Evolutionary conservation across 1,140 invertebrate species (phyloP).

Genomic region (Drosophila erecta): DNA sequence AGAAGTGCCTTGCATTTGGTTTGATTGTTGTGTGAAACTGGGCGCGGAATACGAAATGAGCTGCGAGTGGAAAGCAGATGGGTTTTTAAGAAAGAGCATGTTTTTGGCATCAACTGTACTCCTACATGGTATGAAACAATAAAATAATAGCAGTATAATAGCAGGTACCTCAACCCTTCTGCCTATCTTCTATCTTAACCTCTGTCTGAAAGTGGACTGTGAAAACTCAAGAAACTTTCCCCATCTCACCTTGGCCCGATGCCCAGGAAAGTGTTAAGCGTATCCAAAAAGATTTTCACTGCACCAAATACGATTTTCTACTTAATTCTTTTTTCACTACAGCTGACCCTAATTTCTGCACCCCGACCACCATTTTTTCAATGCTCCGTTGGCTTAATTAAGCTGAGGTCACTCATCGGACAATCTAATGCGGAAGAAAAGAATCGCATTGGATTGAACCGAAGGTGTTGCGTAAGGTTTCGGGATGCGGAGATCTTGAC

Average conservation of each 20-base stretch:
- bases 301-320: conserved; percentile 49
- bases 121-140: too few species aligned
- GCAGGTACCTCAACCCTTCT: too few species aligned
- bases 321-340: conserved; percentile 41
- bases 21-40: conserved; percentile 74
- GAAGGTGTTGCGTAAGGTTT: conserved; percentile 13
- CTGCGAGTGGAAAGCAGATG: conserved; percentile 1
- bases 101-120: too few species aligned
- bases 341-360: conserved; percentile 17
- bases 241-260: conserved; percentile 42
- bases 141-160: too few species aligned
- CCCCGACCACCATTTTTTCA: conserved; percentile 3
- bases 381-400: conserved; percentile 47
- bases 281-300: conserved; percentile 51
- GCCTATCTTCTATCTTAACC: background rate
- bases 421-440: conserved; percentile 33
- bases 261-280: conserved; percentile 47
- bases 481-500: conserved; percentile 18
- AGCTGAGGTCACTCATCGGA: conserved; percentile 30
- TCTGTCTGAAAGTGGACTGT: background rate
- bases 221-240: conserved; percentile 30
- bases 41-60: conserved; percentile 67
- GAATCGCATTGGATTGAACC: conserved; percentile 15
- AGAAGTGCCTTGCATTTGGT: conserved; percentile 49
- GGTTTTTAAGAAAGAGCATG: conserved; percentile 1